A percentile compares a stretch with the other conserved stretches of the same genome.
Conservation (phyloP, 2,113 vertebrate genomes). For the Raja brachyura region DNA sequence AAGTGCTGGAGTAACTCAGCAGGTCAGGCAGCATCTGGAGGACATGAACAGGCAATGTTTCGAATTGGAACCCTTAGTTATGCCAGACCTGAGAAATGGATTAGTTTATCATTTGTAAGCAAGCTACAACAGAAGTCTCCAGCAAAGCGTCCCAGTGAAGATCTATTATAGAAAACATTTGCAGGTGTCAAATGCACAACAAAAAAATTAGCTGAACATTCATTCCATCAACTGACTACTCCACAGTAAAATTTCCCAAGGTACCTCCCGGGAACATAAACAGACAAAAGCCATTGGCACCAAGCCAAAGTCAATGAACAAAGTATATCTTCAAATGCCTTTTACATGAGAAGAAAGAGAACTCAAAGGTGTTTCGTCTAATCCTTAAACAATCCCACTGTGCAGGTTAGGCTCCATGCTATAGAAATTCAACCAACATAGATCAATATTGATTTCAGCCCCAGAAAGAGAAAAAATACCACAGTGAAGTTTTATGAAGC, state of each 20-base stretch:
- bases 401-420: not conserved
- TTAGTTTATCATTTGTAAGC: not conserved
- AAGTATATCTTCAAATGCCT: not conserved
- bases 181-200: not conserved
- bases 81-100: not conserved
- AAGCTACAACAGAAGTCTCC: not conserved
- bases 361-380: not conserved
- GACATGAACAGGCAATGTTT: too few relatives aligned
- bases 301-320: not conserved
- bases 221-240: not conserved
- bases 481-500: not conserved
- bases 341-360: not conserved
- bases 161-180: not conserved
- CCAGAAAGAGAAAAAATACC: not conserved
- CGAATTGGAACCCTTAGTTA: too few relatives aligned
- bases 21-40: too few relatives aligned
- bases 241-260: not conserved
- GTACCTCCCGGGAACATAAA: not conserved
- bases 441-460: constrained; percentile 18
- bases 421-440: not conserved
- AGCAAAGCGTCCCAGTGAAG: not conserved
- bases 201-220: not conserved
- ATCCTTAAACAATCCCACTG: not conserved
- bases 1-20: too few relatives aligned
- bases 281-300: not conserved